Evolutionary conservation across 2,113 vertebrate genomes (phyloP), one percentile per base, ranked within the genome.

Genomic region (Turnix velox): DNA sequence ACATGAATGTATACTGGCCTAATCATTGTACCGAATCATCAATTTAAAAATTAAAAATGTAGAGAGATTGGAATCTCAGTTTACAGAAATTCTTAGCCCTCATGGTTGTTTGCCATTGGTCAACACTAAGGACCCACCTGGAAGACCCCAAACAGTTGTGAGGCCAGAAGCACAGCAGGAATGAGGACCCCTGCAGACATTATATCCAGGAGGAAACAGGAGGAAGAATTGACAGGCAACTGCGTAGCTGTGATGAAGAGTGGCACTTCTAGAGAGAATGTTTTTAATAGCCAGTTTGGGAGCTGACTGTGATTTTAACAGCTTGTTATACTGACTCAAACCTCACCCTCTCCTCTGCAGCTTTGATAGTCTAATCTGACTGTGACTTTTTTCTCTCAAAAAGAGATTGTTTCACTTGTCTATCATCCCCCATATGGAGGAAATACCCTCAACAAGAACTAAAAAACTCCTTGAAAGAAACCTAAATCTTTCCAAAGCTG

Each of bases 321-420:
- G 73, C 30, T 80, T 80, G 9, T 95, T 95, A 88, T 67, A 52
- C 25, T 71, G 81, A 94, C 71, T 95, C 87, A 92, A 73, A 61
- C 49, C 0, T 5, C 82, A 83, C 33, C 89, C 67, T 61, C 84
- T 94, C 75, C 62, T 95, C 88, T 66, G 67, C 46, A 69, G 39
- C 18, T 86, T 72, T 54, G 20, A 27, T 74, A 77, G 14, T 88
- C 40, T 57, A 75, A 83, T 88, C 85, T 87, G 84, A 93, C 91
- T 63, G 19, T n/a, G 16, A 61, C n/a, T 87, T 92, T 87, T 61
- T 57, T 74, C 35, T 66, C 6, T 0, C 4, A 71, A 22, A 59
- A 28, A 46, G 23, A 75, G 16, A 68, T 33, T 65, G 48, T 90
- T 93, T 90, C 45, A 90, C 9, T 12, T 39, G 31, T 12, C 31